These are phyloP conservation scores for Holotrichia oblita DNA, from an alignment of 1,140 invertebrate genomes.

Conservation along the genomic window DNA sequence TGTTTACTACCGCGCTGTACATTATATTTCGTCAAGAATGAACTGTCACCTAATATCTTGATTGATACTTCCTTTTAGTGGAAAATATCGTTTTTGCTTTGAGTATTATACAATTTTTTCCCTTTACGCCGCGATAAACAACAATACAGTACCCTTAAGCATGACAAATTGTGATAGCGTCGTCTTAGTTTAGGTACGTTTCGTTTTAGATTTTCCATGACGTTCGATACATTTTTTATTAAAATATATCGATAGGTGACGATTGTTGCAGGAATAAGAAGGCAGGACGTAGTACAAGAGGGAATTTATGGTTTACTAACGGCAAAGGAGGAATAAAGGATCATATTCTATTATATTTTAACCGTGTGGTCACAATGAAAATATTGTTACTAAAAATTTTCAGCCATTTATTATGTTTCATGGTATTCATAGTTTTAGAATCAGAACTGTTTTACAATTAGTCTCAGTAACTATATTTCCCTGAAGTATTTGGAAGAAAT, in stretches of 20 bases:
- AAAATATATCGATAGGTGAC: slow-evolving; percentile 23
- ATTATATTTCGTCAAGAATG: slow-evolving; percentile 1
- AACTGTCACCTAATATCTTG: slow-evolving; percentile 32
- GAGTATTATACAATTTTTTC: slow-evolving; percentile 29
- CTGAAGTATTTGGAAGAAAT: too few relatives aligned
- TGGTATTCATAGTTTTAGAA: too few relatives aligned
- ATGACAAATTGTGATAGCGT: slow-evolving; percentile 24
- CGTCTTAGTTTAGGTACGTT: neutral
- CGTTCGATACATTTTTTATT: slow-evolving; percentile 31
- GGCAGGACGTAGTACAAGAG: neutral
- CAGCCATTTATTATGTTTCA: too few relatives aligned
- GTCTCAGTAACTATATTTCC: too few relatives aligned
- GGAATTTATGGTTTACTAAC: neutral
- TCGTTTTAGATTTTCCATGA: slow-evolving; percentile 20
- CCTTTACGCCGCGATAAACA: slow-evolving; percentile 21
- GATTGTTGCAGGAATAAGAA: neutral
- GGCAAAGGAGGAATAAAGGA: neutral
- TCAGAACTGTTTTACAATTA: too few relatives aligned
- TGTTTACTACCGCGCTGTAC: neutral
- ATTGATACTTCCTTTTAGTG: slow-evolving; percentile 29
- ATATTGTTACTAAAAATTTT: too few relatives aligned
- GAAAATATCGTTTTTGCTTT: slow-evolving; percentile 23
- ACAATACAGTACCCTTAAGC: slow-evolving; percentile 16
- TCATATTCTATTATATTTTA: too few relatives aligned
- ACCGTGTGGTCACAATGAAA: too few relatives aligned